Base-by-base conservation (phyloP, 2,113 vertebrate species). In the Glareola pratincola region DNA sequence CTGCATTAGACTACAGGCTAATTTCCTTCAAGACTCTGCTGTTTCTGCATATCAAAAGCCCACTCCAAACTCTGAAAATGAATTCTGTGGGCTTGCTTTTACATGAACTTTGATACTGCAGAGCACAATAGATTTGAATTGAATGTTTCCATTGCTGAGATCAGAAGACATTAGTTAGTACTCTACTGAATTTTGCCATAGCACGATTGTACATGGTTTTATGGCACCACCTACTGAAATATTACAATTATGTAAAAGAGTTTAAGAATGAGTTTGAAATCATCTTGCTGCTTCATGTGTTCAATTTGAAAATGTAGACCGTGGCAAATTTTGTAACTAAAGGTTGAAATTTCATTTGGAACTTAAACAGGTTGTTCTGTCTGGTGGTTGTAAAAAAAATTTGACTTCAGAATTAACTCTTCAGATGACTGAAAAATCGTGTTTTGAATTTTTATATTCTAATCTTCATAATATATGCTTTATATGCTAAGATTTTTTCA, bases 221-320 rank as follows among this genome's bases (percentile, higher is more conserved):
- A 91, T 85, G 85, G 85, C 73, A 97, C 81, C 76, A 88, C n/a
- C 88, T 96, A 91, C 67, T 72, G 79, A 94, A 95, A 92, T 48
- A 78, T 8, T 78, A 43, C 77, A 84, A 75, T 45, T 32, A 67
- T 59, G 27, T 62, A 82, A 54, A 85, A n/a, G 10, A 15, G 14
- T 26, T 86, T 43, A 50, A 68, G 23, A 91, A 64, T 21, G 29
- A 60, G 1, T 27, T 67, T 63, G 23, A 92, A 80, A 75, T 34
- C 32, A 30, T 29, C 27, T 57, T 84, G 12, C 7, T 37, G 10
- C 27, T 89, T 75, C 39, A 27, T 57, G 30, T 30, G 27, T 78
- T 59, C 29, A 34, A 14, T 54, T 66, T 81, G n/a, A 83, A 94
- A 86, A 50, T 1, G 3, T 24, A 68, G 32, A 63, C 23, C 2